Evolutionary conservation across 2,888 invertebrate species (phyloP).

Genomic region (Strigamia maritima): DNA sequence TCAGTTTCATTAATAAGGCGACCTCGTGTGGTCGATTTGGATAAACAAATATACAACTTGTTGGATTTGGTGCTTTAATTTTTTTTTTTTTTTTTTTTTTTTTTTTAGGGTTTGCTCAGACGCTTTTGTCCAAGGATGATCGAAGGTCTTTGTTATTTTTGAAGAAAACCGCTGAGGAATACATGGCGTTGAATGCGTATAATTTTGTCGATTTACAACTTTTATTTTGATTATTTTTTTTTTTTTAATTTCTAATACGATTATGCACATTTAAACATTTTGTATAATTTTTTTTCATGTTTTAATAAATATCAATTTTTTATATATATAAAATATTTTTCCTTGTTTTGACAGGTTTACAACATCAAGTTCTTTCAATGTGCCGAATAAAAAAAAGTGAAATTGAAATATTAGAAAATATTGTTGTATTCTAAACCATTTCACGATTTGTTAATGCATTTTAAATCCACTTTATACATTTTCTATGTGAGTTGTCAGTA

Average conservation of each 20-base stretch:
- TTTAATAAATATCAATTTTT: not conserved
- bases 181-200: not conserved
- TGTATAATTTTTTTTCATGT: not conserved
- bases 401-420: constrained; percentile 1
- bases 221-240: not conserved
- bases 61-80: not conserved
- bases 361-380: not conserved
- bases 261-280: not conserved
- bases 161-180: not conserved
- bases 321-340: not conserved
- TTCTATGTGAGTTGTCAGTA: not conserved
- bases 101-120: not conserved
- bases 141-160: not conserved
- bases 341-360: not conserved
- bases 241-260: not conserved
- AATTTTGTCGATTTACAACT: not conserved
- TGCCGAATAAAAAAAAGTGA: not conserved
- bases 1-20: not conserved
- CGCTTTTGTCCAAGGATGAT: not conserved
- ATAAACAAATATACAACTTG: not conserved
- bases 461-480: not conserved
- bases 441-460: not conserved
- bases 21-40: not conserved
- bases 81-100: not conserved
- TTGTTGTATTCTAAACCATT: not conserved